Evolutionary conservation across 2,888 invertebrate genomes (phyloP).

Genomic region (Ptycholaimellus sp.): DNA sequence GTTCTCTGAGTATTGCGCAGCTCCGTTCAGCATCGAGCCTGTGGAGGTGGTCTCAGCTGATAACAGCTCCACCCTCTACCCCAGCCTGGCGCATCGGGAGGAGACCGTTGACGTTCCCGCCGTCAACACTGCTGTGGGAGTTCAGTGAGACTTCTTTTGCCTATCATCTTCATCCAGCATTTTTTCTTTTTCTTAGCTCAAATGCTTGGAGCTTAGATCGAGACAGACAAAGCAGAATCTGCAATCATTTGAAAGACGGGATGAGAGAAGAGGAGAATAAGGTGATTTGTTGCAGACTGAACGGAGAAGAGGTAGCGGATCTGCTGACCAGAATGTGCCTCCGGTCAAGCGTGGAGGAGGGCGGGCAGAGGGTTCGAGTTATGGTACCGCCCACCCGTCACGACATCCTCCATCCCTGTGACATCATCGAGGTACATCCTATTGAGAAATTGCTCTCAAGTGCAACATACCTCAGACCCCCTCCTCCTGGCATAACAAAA

Average conservation of each 20-base stretch:
- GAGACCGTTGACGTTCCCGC: conserved; percentile 16
- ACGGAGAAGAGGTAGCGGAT: conserved; percentile 14
- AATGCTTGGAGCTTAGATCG: background rate
- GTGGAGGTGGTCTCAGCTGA: conserved; percentile 58
- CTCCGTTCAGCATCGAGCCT: conserved; percentile 49
- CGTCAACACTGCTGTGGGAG: conserved; percentile 23
- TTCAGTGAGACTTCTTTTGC: conserved; percentile 12
- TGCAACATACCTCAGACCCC: too few relatives aligned
- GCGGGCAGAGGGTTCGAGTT: conserved; percentile 37
- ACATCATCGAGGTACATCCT: conserved; percentile 77
- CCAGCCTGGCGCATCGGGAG: conserved; percentile 17
- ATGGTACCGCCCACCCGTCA: conserved; percentile 71
- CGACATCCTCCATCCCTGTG: conserved; percentile 83
- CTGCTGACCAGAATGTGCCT: conserved; percentile 29
- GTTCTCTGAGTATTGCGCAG: conserved; percentile 64
- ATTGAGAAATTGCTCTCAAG: too few relatives aligned
- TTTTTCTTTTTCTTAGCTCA: background rate
- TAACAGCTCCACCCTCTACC: conserved; percentile 33
- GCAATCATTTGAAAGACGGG: too few relatives aligned
- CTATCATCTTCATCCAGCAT: too few relatives aligned
- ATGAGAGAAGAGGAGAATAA: background rate
- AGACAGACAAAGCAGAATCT: too few relatives aligned
- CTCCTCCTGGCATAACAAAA: too few relatives aligned
- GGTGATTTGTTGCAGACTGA: conserved; percentile 18
- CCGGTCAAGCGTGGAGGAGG: conserved; percentile 21